These are phyloP conservation scores for Chromoteleia sp. DNA, from an alignment of 2,888 invertebrate species.

Conservation along the genomic window DNA sequence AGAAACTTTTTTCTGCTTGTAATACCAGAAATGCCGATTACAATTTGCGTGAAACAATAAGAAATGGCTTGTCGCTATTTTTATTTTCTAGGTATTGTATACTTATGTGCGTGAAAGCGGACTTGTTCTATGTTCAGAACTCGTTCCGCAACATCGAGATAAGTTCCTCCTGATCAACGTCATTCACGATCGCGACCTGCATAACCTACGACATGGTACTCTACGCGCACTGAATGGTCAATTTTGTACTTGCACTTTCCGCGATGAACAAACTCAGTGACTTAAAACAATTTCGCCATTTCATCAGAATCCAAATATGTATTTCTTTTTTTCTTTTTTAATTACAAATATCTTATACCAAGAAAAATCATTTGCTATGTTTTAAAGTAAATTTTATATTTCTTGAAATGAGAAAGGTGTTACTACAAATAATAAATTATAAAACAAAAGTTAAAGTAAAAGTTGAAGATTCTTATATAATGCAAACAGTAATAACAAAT, in stretches of 20 bases:
- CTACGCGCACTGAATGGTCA: conserved; percentile 47
- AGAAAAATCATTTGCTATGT: too few species aligned
- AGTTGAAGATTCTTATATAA: too few species aligned
- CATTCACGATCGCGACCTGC: conserved; percentile 59
- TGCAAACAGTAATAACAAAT: too few species aligned
- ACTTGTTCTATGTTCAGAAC: conserved; percentile 56
- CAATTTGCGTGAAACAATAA: conserved; percentile 3
- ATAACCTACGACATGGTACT: conserved; percentile 60
- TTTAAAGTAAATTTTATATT: too few species aligned
- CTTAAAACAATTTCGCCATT: too few species aligned
- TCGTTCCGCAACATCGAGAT: conserved; percentile 65
- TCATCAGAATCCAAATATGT: too few species aligned
- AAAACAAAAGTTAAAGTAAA: too few species aligned
- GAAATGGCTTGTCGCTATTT: conserved; percentile 23
- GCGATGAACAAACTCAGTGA: conserved; percentile 3
- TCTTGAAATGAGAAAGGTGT: too few species aligned
- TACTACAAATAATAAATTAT: too few species aligned
- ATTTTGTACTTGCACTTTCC: conserved; percentile 55
- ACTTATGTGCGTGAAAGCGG: conserved; percentile 53
- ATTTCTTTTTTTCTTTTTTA: too few species aligned
- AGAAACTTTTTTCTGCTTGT: too few species aligned
- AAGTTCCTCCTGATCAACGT: conserved; percentile 54
- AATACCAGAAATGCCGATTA: not conserved
- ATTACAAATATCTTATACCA: too few species aligned
- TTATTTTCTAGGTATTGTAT: conserved; percentile 30